Evolutionary conservation across 2,113 vertebrate species (phyloP), one percentile per base, ranked within the genome.

Genomic region (Bubo scandiacus): DNA sequence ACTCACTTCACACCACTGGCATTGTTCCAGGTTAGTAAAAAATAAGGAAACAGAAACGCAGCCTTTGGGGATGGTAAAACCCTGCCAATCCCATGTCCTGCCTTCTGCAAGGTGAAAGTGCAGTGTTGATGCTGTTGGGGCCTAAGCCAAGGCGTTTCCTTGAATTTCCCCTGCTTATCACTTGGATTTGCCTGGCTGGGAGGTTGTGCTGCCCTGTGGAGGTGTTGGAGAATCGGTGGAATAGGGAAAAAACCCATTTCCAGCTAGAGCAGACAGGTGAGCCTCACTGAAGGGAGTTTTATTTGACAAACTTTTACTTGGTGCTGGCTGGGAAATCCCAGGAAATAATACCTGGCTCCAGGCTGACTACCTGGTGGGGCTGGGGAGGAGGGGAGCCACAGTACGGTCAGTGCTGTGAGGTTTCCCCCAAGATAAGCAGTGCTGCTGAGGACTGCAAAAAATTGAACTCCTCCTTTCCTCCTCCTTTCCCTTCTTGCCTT

Each of bases 21-120:
- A 17, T 75, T 43, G 16, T 58, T 96, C 85, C 95, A 94, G 88
- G 85, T 82, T 90, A 78, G 67, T 92, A 80, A 94, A 96, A 87
- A 61, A 13, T 2, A 43, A 80, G 88, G 95, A 93, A 96, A 72
- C 49, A 88, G 85, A 95, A 94, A 92, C 0, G 6, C 81, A 88
- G 90, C 94, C 95, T 95, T 94, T 86, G 95, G 96, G 88, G 49
- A 57, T 80, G 71, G 89, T 92, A 91, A 93, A 96, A 86, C 29
- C 73, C 66, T 71, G 83, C 72, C 3, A 19, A 58, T 68, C 77
- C 71, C 6, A 2, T 65, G 88, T 86, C 62, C 72, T 92, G 75
- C 83, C 52, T 96, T 78, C 83, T 88, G 83, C 66, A 54, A 90
- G 75, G 51, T 52, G 74, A 51, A 86, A 92, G 61, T 32, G 6